Evolutionary conservation across 2,797 vertebrate species (phyloP).

Genomic region (Acanthurus leucopareius): DNA sequence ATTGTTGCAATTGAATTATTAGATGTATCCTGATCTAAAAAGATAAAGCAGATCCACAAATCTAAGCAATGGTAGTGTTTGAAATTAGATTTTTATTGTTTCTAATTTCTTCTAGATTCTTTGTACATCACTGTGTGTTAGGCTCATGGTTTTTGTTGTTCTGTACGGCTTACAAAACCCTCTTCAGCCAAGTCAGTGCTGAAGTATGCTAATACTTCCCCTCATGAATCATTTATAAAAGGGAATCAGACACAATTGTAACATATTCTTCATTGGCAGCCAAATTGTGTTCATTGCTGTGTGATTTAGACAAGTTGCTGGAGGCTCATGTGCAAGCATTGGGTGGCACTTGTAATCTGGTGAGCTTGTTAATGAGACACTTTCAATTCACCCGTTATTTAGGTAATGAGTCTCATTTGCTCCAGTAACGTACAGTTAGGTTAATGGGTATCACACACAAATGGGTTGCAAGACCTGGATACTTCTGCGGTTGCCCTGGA

Average conservation of each 20-base stretch:
- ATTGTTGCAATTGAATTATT: background rate
- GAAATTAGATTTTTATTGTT: background rate
- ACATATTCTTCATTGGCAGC: background rate
- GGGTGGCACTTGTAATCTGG: conserved; percentile 41
- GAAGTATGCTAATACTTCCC: conserved; percentile 6
- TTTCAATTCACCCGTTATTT: conserved; percentile 58
- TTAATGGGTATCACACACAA: conserved; percentile 77
- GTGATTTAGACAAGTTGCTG: conserved; percentile 19
- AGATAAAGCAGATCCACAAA: background rate
- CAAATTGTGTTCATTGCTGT: conserved; percentile 1
- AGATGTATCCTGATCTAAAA: background rate
- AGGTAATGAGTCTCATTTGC: conserved; percentile 76
- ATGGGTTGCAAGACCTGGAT: conserved; percentile 70
- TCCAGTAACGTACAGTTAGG: conserved; percentile 65
- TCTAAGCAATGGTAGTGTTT: background rate
- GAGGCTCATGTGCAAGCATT: conserved; percentile 6
- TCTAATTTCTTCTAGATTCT: background rate
- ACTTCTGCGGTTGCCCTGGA: conserved; percentile 69
- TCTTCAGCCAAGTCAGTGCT: background rate
- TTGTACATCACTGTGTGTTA: background rate
- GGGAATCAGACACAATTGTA: background rate
- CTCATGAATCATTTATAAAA: conserved; percentile 29
- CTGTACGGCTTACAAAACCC: background rate
- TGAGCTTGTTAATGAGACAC: conserved; percentile 67
- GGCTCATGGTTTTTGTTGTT: background rate